phyloP scores from a whole-genome alignment of 2,113 vertebrate species.

The Pleuronectes platessa region DNA sequence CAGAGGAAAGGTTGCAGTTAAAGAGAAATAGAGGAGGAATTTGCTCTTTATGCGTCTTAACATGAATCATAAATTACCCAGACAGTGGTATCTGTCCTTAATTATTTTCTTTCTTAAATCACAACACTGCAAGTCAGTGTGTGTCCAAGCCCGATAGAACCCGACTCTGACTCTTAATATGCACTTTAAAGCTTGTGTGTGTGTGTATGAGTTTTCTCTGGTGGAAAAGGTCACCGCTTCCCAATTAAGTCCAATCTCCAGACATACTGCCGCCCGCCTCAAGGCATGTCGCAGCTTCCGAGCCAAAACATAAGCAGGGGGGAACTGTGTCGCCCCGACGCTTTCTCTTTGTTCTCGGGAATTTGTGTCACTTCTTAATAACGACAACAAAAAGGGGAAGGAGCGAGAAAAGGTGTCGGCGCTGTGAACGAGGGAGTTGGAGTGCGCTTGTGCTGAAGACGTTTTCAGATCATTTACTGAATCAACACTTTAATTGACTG shows the following conservation, averaged over 20 bases:
- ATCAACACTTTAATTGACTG: neutral
- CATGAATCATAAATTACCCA: conserved; percentile 52
- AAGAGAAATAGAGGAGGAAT: neutral
- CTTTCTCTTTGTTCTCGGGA: conserved; percentile 37
- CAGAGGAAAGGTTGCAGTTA: neutral
- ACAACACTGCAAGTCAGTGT: conserved; percentile 33
- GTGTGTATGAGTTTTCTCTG: conserved; percentile 52
- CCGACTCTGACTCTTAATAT: conserved; percentile 35
- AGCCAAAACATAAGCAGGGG: conserved; percentile 35
- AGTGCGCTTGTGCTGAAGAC: neutral
- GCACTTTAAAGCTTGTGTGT: conserved; percentile 47
- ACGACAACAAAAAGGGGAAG: conserved; percentile 13
- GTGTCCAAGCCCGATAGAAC: conserved; percentile 29
- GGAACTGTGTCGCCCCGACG: neutral
- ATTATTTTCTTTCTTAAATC: conserved; percentile 63
- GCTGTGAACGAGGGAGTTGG: neutral
- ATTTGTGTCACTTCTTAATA: conserved; percentile 28
- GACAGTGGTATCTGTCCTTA: conserved; percentile 43
- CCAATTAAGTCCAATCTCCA: conserved; percentile 63
- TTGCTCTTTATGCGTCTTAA: conserved; percentile 46
- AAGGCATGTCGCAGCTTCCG: conserved; percentile 28
- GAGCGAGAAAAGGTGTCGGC: neutral
- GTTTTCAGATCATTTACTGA: conserved; percentile 1
- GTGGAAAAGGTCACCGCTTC: conserved; percentile 69
- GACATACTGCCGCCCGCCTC: conserved; percentile 19